Percentiles rank a stretch among this genome's conserved stretches.
Evolutionary conservation across 2,888 invertebrate genomes (phyloP).

Genomic region (Thereva nobilitata): DNA sequence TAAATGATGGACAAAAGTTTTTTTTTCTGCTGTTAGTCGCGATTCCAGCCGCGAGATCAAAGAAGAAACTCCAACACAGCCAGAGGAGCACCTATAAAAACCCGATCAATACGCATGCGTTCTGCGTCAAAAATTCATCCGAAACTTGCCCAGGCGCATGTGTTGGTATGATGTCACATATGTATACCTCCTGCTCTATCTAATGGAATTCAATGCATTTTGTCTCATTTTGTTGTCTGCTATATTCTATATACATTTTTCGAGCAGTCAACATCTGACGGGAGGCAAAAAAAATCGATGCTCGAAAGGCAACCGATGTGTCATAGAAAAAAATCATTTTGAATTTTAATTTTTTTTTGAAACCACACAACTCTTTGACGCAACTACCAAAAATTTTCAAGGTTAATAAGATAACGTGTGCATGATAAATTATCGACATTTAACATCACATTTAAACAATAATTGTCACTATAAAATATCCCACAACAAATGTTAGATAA

Average conservation of each 20-base stretch:
- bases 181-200: neutral
- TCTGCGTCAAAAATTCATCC: slow-evolving; percentile 23
- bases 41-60: too few relatives aligned
- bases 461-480: neutral
- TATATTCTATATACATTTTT: slow-evolving; percentile 12
- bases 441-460: too few relatives aligned
- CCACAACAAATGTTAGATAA: slow-evolving; percentile 11
- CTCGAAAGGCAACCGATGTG: slow-evolving; percentile 35
- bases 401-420: too few relatives aligned
- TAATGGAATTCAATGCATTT: neutral
- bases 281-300: slow-evolving; percentile 34
- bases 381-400: too few relatives aligned
- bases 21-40: too few relatives aligned
- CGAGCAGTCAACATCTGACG: too few relatives aligned
- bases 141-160: slow-evolving; percentile 14
- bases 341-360: slow-evolving; percentile 13
- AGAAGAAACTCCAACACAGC: too few relatives aligned
- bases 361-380: too few relatives aligned
- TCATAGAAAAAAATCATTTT: slow-evolving; percentile 19
- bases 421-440: too few relatives aligned
- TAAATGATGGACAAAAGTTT: too few relatives aligned
- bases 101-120: slow-evolving; percentile 31
- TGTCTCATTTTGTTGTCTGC: slow-evolving; percentile 8
- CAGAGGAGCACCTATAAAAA: neutral
- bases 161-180: slow-evolving; percentile 34